Evolutionary conservation across 53 echinoderm and acorn worm genomes (phyloP).

Genomic region (Patiria pectinifera): DNA sequence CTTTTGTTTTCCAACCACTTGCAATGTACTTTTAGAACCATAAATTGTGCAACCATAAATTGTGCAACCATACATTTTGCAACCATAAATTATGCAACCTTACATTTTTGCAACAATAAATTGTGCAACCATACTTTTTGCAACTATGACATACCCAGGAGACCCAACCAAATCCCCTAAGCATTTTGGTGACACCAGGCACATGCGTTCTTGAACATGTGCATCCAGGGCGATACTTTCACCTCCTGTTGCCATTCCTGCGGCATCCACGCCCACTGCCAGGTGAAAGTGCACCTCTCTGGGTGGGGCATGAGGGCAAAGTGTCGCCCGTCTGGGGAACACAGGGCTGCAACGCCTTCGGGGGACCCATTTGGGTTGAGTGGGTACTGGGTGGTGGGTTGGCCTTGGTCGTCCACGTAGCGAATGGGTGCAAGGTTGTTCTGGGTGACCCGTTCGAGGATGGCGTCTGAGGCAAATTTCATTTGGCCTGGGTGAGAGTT

Average conservation of each 20-base stretch:
- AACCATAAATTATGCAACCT: too few species aligned
- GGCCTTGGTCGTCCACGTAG: constrained; percentile 87
- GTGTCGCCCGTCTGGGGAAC: constrained; percentile 92
- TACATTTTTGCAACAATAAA: too few species aligned
- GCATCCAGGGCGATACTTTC: constrained; percentile 91
- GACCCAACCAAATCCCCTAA: neutral
- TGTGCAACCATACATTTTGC: too few species aligned
- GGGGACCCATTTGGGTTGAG: constrained; percentile 97
- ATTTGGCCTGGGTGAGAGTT: constrained; percentile 75
- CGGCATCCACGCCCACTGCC: constrained; percentile 99
- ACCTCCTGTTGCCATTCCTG: constrained; percentile 74
- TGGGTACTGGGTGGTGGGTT: constrained; percentile 91
- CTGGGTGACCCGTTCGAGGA: constrained; percentile 57
- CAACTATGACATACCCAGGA: neutral
- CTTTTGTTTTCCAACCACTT: too few species aligned
- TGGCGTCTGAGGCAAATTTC: constrained; percentile 82
- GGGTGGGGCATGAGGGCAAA: constrained; percentile 98
- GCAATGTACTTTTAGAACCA: too few species aligned
- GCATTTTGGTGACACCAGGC: constrained; percentile 87
- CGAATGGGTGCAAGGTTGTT: constrained; percentile 74
- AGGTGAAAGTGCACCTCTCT: constrained; percentile 86
- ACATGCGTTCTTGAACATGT: constrained; percentile 96
- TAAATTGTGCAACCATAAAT: too few species aligned
- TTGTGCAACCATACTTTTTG: too few species aligned
- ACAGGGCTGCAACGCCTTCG: constrained; percentile 87